Evolutionary conservation across 2,888 invertebrate species (phyloP).

Genomic region (Zhuqinia jingwanae): DNA sequence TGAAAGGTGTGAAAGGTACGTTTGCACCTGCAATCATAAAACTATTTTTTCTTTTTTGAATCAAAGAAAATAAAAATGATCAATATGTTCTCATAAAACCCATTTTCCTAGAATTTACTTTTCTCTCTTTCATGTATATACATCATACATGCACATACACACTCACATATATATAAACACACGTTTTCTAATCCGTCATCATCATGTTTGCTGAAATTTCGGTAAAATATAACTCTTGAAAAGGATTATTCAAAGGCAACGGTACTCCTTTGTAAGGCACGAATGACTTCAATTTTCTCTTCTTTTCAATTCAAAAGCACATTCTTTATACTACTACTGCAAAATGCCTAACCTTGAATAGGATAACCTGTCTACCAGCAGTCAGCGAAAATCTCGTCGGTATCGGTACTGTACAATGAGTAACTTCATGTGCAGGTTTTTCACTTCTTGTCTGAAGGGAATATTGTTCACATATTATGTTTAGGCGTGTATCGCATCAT

Average conservation of each 20-base stretch:
- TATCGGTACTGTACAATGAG: constrained; percentile 23
- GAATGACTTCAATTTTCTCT: constrained; percentile 66
- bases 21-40: constrained; percentile 9
- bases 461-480: constrained; percentile 40
- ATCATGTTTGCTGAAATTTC: constrained; percentile 56
- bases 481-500: constrained; percentile 16
- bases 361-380: constrained; percentile 63
- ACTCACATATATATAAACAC: neutral
- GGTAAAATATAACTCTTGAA: constrained; percentile 54
- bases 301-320: constrained; percentile 60
- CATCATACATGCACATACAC: too few species aligned
- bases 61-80: neutral
- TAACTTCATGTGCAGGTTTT: constrained; percentile 46
- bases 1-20: too few species aligned
- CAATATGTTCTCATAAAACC: neutral
- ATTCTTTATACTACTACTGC: constrained; percentile 19
- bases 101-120: constrained; percentile 14
- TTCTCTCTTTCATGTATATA: constrained; percentile 17
- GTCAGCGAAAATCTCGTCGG: constrained; percentile 60
- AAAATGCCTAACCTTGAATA: constrained; percentile 67
- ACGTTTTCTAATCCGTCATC: constrained; percentile 38
- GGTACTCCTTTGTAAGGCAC: constrained; percentile 69
- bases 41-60: neutral
- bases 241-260: constrained; percentile 63
- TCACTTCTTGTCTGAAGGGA: constrained; percentile 8